Conservation (phyloP, 2,888 invertebrate species). For the Dryobotodes eremita region DNA sequence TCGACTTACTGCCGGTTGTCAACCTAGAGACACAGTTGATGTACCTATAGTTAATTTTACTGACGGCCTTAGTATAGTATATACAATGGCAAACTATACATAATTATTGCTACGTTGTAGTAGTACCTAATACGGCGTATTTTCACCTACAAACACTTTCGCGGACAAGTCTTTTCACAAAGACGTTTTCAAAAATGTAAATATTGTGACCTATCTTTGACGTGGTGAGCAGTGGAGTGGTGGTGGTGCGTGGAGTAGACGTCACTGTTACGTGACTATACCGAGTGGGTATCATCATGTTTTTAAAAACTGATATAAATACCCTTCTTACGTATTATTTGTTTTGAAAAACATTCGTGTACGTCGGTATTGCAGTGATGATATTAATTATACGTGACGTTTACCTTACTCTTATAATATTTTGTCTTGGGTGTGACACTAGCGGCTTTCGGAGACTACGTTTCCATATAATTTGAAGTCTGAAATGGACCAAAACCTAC, state of each 20-base stretch:
- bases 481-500: background rate
- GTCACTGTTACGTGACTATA: conserved; percentile 2
- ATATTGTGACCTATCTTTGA: too few species aligned
- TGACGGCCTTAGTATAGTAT: background rate
- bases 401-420: background rate
- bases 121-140: background rate
- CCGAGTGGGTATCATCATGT: conserved; percentile 11
- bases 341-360: conserved; percentile 40
- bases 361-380: background rate
- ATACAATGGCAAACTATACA: background rate
- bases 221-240: background rate
- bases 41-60: background rate
- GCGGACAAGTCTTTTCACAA: background rate
- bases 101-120: background rate
- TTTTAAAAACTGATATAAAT: conserved; percentile 21
- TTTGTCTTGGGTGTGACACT: background rate
- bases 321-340: conserved; percentile 1
- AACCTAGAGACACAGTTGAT: background rate
- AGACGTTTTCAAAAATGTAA: background rate
- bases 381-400: background rate
- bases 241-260: background rate
- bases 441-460: background rate
- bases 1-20: background rate
- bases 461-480: background rate
- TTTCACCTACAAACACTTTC: background rate